Conservation (phyloP, 1,140 invertebrate species). For the Heliothis virescens region DNA sequence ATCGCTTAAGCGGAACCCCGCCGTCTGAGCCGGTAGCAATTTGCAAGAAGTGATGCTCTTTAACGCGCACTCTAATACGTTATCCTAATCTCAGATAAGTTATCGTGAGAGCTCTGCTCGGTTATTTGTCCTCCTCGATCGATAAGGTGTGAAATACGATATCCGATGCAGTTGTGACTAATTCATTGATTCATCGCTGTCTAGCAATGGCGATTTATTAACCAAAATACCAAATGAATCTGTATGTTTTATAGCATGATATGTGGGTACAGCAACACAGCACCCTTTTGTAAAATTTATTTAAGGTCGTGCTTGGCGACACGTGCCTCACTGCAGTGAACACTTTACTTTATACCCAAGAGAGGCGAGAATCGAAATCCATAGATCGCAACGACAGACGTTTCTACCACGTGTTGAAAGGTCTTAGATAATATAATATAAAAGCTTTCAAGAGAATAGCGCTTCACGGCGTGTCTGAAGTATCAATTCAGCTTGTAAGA, state of each 20-base stretch:
- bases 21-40: constrained; percentile 72
- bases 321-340: constrained; percentile 48
- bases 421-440: constrained; percentile 86
- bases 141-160: background rate
- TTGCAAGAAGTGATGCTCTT: constrained; percentile 61
- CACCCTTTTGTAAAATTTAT: constrained; percentile 56
- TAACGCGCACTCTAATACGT: constrained; percentile 21
- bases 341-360: constrained; percentile 68
- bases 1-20: constrained; percentile 69
- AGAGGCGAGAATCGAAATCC: constrained; percentile 80
- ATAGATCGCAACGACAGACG: constrained; percentile 82
- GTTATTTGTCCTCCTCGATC: constrained; percentile 3
- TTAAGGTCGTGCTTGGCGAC: constrained; percentile 52
- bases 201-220: no score
- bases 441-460: constrained; percentile 86
- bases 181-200: no score
- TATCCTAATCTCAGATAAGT: constrained; percentile 49
- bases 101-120: background rate
- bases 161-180: no score
- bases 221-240: constrained; percentile 9
- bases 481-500: constrained; percentile 86
- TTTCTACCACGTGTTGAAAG: constrained; percentile 83
- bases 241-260: background rate
- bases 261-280: constrained; percentile 49
- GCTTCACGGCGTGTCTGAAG: constrained; percentile 82